phyloP scores from a whole-genome alignment of 2,797 vertebrate genomes.

The Potorous gilbertii region DNA sequence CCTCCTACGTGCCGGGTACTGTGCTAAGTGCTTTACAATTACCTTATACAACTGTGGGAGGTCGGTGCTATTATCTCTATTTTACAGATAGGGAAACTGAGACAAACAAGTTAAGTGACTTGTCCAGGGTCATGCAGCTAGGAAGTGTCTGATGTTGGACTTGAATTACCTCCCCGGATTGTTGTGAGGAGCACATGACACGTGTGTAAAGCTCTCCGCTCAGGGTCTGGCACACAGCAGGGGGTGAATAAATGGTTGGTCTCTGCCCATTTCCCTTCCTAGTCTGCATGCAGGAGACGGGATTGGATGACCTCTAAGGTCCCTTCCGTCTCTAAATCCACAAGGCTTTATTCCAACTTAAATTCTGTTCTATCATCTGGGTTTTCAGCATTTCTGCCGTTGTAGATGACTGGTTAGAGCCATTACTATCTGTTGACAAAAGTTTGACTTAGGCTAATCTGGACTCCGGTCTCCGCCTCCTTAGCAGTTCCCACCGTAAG shows the following conservation, averaged over 20 bases:
- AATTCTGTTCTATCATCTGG: slow-evolving; percentile 33
- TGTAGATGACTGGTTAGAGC: slow-evolving; percentile 51
- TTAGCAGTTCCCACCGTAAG: slow-evolving; percentile 8
- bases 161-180: background rate
- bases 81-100: background rate
- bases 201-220: background rate
- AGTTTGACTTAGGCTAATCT: slow-evolving; percentile 24
- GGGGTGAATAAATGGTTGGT: background rate
- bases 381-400: slow-evolving; percentile 10
- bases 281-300: background rate
- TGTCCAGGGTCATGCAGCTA: background rate
- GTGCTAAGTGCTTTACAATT: background rate
- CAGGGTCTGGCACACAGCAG: background rate
- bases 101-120: background rate
- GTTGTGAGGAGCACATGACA: background rate
- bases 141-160: background rate
- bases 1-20: background rate
- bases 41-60: background rate
- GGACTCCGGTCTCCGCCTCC: slow-evolving; percentile 32
- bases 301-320: background rate
- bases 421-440: slow-evolving; percentile 58
- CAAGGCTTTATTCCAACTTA: slow-evolving; percentile 26
- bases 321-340: background rate
- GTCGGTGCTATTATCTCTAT: background rate
- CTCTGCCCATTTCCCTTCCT: background rate